Conservation (phyloP, 2,888 invertebrate genomes). For the Diogma glabrata region DNA sequence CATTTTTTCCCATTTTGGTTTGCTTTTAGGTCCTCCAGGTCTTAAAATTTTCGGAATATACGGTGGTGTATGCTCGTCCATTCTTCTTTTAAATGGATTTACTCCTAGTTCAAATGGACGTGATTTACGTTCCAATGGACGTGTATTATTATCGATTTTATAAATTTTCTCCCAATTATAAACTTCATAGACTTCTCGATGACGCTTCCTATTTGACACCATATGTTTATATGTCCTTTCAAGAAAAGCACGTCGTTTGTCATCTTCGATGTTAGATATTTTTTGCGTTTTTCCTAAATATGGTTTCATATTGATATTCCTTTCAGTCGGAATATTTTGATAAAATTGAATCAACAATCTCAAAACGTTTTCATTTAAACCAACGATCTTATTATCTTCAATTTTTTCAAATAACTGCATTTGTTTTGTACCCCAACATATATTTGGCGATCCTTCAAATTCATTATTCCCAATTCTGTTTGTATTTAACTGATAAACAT, state of each 20-base stretch:
- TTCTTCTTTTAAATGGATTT: conserved; percentile 48
- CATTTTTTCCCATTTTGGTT: conserved; percentile 51
- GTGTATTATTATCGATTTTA: conserved; percentile 56
- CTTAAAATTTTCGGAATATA: conserved; percentile 60
- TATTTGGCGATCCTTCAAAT: conserved; percentile 58
- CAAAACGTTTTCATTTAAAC: conserved; percentile 70
- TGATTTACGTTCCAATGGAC: conserved; percentile 53
- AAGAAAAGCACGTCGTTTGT: conserved; percentile 55
- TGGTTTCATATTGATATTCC: conserved; percentile 56
- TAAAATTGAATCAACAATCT: conserved; percentile 64
- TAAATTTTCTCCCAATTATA: conserved; percentile 77
- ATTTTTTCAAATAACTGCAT: conserved; percentile 62
- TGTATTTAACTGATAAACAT: conserved; percentile 88
- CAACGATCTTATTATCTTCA: conserved; percentile 57
- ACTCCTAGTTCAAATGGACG: conserved; percentile 58
- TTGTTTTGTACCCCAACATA: conserved; percentile 67
- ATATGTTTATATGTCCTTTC: conserved; percentile 57
- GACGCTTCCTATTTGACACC: conserved; percentile 52
- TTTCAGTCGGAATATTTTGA: conserved; percentile 50
- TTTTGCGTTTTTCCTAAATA: conserved; percentile 50
- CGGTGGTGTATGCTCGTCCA: conserved; percentile 52
- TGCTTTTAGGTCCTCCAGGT: conserved; percentile 45
- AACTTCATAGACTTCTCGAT: conserved; percentile 52
- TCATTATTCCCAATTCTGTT: conserved; percentile 51
- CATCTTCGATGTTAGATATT: conserved; percentile 56